Conservation (phyloP, 2,888 invertebrate species). For the Serripes groenlandicus region DNA sequence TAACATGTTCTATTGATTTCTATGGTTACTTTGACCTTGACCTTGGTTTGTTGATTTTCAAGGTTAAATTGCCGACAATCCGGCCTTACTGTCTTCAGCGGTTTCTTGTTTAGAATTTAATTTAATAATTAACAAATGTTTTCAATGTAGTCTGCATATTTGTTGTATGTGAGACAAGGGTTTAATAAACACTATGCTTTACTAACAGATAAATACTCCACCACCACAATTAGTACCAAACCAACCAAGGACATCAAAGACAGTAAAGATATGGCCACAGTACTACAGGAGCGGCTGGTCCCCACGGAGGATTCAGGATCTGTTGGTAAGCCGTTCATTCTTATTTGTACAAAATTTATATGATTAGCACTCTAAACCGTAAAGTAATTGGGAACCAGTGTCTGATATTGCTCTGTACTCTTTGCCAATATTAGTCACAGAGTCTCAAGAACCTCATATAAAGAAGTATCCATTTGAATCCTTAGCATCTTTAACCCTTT, state of each 20-base stretch:
- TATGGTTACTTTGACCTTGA: too few species aligned
- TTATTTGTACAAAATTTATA: not conserved
- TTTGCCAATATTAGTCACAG: not conserved
- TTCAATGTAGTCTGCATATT: too few species aligned
- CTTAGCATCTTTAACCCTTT: too few species aligned
- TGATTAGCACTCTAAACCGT: not conserved
- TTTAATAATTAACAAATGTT: too few species aligned
- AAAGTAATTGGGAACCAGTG: too few species aligned
- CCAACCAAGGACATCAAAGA: conserved; percentile 64
- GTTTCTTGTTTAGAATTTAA: too few species aligned
- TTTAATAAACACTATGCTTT: conserved; percentile 6
- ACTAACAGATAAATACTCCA: conserved; percentile 64
- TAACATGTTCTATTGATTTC: too few species aligned
- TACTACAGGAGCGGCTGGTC: conserved; percentile 78
- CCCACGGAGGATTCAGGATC: conserved; percentile 62
- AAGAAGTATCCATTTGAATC: not conserved
- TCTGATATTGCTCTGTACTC: not conserved
- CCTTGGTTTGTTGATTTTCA: too few species aligned
- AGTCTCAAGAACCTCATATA: not conserved
- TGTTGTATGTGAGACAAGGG: too few species aligned
- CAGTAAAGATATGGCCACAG: conserved; percentile 79
- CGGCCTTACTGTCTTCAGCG: too few species aligned
- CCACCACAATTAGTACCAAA: conserved; percentile 78
- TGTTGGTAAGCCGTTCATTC: conserved; percentile 54
- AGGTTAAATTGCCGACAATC: too few species aligned